Evolutionary conservation across 2,797 vertebrate genomes (phyloP), one percentile per base, ranked within the genome.

Genomic region (Epinephelus malabaricus): DNA sequence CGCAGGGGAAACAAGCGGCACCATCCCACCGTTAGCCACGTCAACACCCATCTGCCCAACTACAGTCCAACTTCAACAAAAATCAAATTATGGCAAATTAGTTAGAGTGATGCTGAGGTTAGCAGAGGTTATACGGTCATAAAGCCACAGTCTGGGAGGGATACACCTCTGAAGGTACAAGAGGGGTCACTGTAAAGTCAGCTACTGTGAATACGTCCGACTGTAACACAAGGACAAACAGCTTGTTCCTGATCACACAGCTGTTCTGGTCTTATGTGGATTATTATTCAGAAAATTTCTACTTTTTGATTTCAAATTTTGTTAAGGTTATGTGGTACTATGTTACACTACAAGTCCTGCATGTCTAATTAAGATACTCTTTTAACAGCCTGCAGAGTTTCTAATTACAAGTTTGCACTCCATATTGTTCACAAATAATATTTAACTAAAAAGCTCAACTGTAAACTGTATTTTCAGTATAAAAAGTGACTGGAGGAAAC

Each of bases 101-200:
- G 62, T 78, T n/a, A 65, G 60, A 73, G 43, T 6, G 49, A 79
- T 64, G 72, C 84, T 81, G 83, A 72, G 62, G 76, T 75, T 65
- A 77, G 80, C 81, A 73, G 73, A 85, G 78, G 69, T 71, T 8
- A 61, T 4, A n/a, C 55, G 34, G 61, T 27, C 21, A 38, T 49
- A 55, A 85, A 85, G 83, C 81, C 86, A 87, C 86, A 86, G 82
- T 88, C 82, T 70, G 69, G 21, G 30, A 27, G 23, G 27, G 21
- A 4, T 1, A 2, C 21, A 67, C 11, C 34, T 38, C 2, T 2
- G 46, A 2, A 27, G 4, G 12, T 9, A 2, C 17, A n/a, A 47
- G 25, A 50, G 23, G 30, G 17, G 14, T 55, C 15, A 3, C 14
- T 54, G 17, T 11, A 23, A 6, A 47, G 34, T 23, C 2, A 21